Evolutionary conservation across 2,113 vertebrate genomes (phyloP), one percentile per base, ranked within the genome.

Genomic region (Pavo muticus): DNA sequence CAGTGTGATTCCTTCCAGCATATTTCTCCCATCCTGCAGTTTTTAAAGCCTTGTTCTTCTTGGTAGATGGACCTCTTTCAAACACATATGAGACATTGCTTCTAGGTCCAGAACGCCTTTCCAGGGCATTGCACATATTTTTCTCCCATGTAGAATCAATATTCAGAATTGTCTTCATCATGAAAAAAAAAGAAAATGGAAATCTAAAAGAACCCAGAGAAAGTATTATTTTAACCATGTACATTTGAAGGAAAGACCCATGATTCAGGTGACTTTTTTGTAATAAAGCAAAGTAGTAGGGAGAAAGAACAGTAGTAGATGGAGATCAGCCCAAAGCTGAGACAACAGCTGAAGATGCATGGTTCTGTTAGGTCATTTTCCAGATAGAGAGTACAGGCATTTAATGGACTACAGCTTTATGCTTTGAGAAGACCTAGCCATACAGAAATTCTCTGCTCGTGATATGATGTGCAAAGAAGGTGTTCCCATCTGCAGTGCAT

Each of bases 11-110:
- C 76, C 73, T 95, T 87, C 10, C 2, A 91, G 67, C 11, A 0
- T n/a, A 37, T 72, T 90, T 91, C 69, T 95, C 57, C 65, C 67
- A 88, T 57, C 57, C 63, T 29, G 21, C 23, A 65, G 54, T 71
- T 84, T 81, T 77, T 76, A 72, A 37, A 82, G 87, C 54, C 67
- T 95, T 74, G 45, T 73, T 84, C 76, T 85, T 74, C 48, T 82
- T 54, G 64, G 23, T 77, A 64, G 61, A 40, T 90, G 90, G 44
- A 72, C 45, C 44, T 93, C 60, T 70, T 60, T 87, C 70, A 84
- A 84, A 76, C 8, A 65, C 12, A 75, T 44, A 57, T 81, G 40
- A 95, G 79, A 77, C 65, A 64, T 30, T 77, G 20, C 30, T 81
- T 29, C 44, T 67, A 61, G 32, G 19, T 84, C 42, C 52, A 68